phyloP scores from a whole-genome alignment of 1,140 invertebrate species.

The Diorhabda elongata region DNA sequence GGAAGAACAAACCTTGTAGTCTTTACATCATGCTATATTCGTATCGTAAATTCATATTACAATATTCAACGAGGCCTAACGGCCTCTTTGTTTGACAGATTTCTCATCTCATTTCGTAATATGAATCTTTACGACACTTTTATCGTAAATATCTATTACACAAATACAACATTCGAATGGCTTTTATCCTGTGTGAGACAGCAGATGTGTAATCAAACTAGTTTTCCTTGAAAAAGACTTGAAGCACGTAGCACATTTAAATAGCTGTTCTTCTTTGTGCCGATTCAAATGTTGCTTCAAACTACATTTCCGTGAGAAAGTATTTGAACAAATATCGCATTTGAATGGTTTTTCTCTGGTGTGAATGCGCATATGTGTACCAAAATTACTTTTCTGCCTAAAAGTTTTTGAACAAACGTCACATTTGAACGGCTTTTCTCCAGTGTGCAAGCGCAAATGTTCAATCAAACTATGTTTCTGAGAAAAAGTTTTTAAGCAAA shows the following conservation, averaged over 20 bases:
- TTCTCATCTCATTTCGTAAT: no score
- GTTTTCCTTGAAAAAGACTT: neutral
- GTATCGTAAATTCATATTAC: no score
- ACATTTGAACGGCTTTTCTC: neutral
- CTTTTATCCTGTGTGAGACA: neutral
- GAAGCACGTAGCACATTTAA: slow-evolving; percentile 1
- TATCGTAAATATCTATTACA: no score
- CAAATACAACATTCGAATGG: slow-evolving; percentile 7
- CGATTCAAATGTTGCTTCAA: neutral
- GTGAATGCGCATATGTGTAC: neutral
- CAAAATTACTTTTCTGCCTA: neutral
- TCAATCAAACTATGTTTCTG: neutral
- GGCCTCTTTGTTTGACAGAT: no score
- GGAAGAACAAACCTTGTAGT: no score
- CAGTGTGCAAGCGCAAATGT: neutral
- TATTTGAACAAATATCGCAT: neutral
- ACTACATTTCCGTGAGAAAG: neutral
- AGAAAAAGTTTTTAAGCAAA: neutral
- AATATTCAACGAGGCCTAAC: no score
- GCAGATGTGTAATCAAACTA: neutral
- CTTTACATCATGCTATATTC: no score
- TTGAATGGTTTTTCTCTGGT: neutral
- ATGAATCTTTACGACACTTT: no score
- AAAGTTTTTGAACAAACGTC: neutral
- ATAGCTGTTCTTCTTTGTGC: neutral